Conservation (phyloP, 2,797 vertebrate species). For the Lycodopsis pacificus region DNA sequence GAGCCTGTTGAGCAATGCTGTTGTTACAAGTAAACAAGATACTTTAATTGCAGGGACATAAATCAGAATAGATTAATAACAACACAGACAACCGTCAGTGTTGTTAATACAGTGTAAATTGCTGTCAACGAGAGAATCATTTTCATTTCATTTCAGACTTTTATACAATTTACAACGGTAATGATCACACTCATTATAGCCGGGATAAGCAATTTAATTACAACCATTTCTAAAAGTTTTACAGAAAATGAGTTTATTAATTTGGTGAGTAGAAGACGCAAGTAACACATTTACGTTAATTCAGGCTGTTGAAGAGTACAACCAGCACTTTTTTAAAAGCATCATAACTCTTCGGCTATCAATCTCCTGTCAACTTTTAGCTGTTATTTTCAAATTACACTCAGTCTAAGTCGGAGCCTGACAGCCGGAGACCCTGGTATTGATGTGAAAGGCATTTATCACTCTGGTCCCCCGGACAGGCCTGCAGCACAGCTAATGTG, state of each 20-base stretch:
- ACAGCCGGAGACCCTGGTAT: conserved; percentile 57
- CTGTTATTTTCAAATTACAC: conserved; percentile 62
- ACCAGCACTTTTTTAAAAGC: conserved; percentile 48
- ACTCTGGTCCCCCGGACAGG: conserved; percentile 54
- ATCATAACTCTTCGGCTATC: conserved; percentile 50
- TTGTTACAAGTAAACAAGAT: neutral
- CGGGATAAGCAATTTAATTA: conserved; percentile 18
- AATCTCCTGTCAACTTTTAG: conserved; percentile 56
- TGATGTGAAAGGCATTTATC: conserved; percentile 73
- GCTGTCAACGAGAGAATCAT: neutral
- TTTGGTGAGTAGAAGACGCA: conserved; percentile 12
- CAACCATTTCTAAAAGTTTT: conserved; percentile 24
- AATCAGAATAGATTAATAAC: conserved; percentile 11
- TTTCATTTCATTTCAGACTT: conserved; percentile 11
- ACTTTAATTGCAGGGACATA: neutral
- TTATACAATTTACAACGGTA: conserved; percentile 8
- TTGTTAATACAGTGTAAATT: conserved; percentile 23
- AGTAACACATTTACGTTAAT: conserved; percentile 29
- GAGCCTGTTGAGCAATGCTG: neutral
- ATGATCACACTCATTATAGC: conserved; percentile 20
- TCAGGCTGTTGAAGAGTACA: conserved; percentile 29
- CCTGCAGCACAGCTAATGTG: conserved; percentile 67
- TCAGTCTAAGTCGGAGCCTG: conserved; percentile 52
- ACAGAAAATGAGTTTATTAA: neutral
- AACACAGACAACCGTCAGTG: conserved; percentile 12